Evolutionary conservation across 2,888 invertebrate species (phyloP).

Genomic region (Brachyptera putata): DNA sequence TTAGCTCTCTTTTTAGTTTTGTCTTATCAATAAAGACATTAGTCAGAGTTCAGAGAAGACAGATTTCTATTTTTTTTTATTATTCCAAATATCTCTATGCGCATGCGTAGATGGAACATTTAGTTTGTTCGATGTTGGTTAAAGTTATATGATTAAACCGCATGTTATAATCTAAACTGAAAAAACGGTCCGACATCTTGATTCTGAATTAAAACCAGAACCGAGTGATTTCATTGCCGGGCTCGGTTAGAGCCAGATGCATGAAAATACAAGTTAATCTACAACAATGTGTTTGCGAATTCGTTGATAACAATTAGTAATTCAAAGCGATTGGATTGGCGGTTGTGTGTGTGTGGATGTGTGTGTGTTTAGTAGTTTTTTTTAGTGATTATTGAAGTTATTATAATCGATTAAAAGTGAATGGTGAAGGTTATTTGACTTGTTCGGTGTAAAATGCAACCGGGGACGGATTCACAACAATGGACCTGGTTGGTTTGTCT

Average conservation of each 20-base stretch:
- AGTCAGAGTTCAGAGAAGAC: no score
- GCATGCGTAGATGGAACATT: background rate
- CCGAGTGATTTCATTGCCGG: background rate
- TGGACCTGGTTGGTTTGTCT: background rate
- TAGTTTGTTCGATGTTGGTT: background rate
- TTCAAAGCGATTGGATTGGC: no score
- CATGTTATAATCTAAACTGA: background rate
- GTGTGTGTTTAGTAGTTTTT: no score
- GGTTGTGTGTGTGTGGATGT: no score
- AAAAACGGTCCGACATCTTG: slow-evolving; percentile 1
- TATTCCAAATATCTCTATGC: no score
- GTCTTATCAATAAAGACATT: no score
- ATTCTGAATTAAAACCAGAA: background rate
- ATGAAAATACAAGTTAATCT: background rate
- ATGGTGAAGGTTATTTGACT: background rate
- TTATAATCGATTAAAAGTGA: background rate
- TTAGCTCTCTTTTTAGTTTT: no score
- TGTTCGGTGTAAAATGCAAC: background rate
- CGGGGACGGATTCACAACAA: background rate
- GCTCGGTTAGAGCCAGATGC: background rate
- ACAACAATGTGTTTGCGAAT: background rate
- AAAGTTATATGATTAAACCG: slow-evolving; percentile 1
- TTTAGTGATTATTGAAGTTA: no score
- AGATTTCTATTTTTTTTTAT: no score
- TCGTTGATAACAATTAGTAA: no score